phyloP scores from a whole-genome alignment of 2,113 vertebrate genomes.

The Bungarus multicinctus region DNA sequence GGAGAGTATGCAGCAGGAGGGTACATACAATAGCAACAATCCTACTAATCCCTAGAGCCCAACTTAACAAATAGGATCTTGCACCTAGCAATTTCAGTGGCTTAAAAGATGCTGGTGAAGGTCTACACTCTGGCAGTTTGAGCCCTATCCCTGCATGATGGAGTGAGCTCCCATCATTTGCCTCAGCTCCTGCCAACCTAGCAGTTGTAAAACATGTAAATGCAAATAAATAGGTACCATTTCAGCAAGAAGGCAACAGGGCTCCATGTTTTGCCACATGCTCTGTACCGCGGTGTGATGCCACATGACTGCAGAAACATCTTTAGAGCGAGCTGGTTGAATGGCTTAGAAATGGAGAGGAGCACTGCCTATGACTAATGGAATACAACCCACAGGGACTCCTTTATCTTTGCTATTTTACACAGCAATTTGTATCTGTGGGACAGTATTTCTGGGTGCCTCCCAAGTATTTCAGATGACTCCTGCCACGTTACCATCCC shows the following conservation, averaged over 20 bases:
- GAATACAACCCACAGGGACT: not conserved
- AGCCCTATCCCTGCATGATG: not conserved
- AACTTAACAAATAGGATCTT: not conserved
- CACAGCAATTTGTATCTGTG: not conserved
- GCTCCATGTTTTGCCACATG: not conserved
- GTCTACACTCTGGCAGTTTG: not conserved
- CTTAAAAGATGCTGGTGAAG: not conserved
- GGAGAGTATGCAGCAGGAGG: not conserved
- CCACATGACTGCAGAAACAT: not conserved
- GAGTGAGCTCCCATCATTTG: not conserved
- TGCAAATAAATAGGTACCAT: not conserved
- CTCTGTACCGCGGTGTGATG: not conserved
- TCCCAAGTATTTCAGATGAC: not conserved
- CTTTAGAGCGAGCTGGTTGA: not conserved
- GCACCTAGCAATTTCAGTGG: not conserved
- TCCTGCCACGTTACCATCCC: not conserved
- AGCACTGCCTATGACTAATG: not conserved
- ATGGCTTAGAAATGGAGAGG: not conserved
- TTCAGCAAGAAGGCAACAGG: not conserved
- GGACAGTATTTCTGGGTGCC: not conserved
- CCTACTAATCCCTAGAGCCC: not conserved
- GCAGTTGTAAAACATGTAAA: not conserved
- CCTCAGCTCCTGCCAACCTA: not conserved
- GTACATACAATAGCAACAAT: not conserved
- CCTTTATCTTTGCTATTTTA: no score